phyloP scores from a whole-genome alignment of 1,140 invertebrate species.

The Phthorimaea operculella region DNA sequence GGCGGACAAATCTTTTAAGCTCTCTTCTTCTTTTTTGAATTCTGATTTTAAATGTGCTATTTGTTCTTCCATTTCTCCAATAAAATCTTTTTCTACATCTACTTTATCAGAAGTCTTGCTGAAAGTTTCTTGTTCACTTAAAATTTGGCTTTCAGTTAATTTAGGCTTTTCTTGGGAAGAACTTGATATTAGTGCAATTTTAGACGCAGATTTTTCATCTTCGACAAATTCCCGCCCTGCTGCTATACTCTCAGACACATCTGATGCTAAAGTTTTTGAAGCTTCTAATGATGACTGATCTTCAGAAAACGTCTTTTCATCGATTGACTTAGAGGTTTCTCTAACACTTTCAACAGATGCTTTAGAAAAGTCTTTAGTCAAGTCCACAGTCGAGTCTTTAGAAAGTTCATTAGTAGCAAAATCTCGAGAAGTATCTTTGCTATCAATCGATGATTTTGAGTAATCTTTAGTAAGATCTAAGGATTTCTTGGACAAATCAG shows the following conservation, averaged over 20 bases:
- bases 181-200: constrained; percentile 41
- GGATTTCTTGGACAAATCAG: constrained; percentile 60
- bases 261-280: constrained; percentile 59
- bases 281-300: constrained; percentile 59
- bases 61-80: constrained; percentile 28
- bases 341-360: constrained; percentile 58
- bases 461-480: constrained; percentile 61
- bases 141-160: constrained; percentile 53
- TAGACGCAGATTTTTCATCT: constrained; percentile 49
- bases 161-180: constrained; percentile 55
- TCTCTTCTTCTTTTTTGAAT: constrained; percentile 27
- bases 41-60: constrained; percentile 28
- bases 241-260: constrained; percentile 52
- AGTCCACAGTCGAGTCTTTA: constrained; percentile 59
- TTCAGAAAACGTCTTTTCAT: constrained; percentile 62
- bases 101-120: constrained; percentile 29
- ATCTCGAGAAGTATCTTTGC: constrained; percentile 62
- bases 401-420: constrained; percentile 63
- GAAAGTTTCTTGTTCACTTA: constrained; percentile 46
- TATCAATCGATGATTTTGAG: constrained; percentile 61
- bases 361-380: constrained; percentile 59
- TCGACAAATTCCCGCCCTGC: constrained; percentile 53
- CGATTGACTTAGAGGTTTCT: constrained; percentile 55
- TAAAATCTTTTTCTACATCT: constrained; percentile 27
- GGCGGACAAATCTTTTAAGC: constrained; percentile 3